Base-by-base conservation (phyloP, 2,113 vertebrate species). In the Lophochroa leadbeateri region DNA sequence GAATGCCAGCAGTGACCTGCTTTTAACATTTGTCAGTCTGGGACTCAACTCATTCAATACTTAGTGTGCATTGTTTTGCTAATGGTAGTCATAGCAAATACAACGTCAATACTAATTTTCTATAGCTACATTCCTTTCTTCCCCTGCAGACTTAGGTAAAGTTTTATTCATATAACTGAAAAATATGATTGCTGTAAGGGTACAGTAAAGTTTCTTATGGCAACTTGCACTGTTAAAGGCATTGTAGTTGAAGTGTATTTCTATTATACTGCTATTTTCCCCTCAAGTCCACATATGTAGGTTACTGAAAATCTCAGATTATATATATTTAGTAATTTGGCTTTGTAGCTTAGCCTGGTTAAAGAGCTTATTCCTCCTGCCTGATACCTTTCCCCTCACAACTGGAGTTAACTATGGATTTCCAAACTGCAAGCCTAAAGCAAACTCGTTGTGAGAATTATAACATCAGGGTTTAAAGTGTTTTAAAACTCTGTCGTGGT, bases 291-390 rank as follows among this genome's bases (percentile, higher is more conserved):
- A 46, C 13, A 61, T 27, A 46, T 50, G 29, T 3, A 44, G 57
- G 37, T 49, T 69, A 87, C 80, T 52, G 33, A 88, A 85, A 82
- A 93, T 41, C 70, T 90, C 94, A 93, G 78, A 93, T 87, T 82
- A 94, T 61, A 63, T 50, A 74, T 61, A 82, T 89, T 78, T 68
- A 94, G 87, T 63, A 65, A 85, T 93, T 91, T 72, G 47, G 70
- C 78, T 94, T 85, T 82, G 70, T 69, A 82, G 44, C 44, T 90
- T 80, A 90, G 75, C 35, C 52, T 86, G n/a, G 18, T 52, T 94
- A 74, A 90, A 93, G 60, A 90, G 82, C 50, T 94, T 95, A 88
- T 46, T 90, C 64, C 41, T 90, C n/a, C 41, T 24, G 49, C 68
- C 44, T 65, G 24, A 3, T 71, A 71, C 24, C 72, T 31, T 25